These are phyloP conservation scores for Heliconius eleuchia DNA, from an alignment of 1,140 invertebrate genomes.

Conservation along the genomic window DNA sequence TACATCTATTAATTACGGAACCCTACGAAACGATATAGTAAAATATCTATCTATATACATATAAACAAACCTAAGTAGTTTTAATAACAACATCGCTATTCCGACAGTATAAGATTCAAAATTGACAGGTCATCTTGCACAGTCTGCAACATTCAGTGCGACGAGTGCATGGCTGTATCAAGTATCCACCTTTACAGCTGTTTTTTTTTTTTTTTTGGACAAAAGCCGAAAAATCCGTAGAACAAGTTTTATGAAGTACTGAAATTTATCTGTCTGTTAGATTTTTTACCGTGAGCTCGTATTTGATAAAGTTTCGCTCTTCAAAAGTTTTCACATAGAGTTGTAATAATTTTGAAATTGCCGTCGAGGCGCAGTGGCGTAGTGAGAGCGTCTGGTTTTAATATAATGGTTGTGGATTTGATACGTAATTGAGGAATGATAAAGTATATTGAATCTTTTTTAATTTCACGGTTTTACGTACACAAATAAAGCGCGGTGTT, in stretches of 20 bases:
- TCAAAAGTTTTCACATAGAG: slow-evolving; percentile 6
- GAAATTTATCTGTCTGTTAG: slow-evolving; percentile 15
- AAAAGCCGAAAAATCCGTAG: slow-evolving; percentile 7
- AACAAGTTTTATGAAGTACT: slow-evolving; percentile 6
- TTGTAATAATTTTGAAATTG: neutral
- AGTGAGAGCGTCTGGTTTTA: too few relatives aligned
- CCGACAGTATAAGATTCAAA: slow-evolving; percentile 31
- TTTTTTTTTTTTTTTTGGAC: neutral
- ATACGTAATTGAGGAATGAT: too few relatives aligned
- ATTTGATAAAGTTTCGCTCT: slow-evolving; percentile 10
- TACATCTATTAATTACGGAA: neutral
- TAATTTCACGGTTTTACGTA: too few relatives aligned
- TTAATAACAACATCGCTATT: slow-evolving; percentile 43
- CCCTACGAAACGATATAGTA: neutral
- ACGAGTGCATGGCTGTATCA: neutral
- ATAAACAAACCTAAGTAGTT: slow-evolving; percentile 34
- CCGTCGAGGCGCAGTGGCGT: neutral
- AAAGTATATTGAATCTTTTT: too few relatives aligned
- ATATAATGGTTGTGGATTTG: neutral
- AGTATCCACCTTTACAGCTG: neutral
- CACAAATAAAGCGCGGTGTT: too few relatives aligned
- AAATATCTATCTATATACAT: slow-evolving; percentile 23
- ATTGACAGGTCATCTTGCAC: slow-evolving; percentile 18
- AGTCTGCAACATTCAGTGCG: neutral
- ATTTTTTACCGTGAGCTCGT: neutral